Conservation (phyloP, 2,113 vertebrate genomes). For the Rafetus swinhoei region DNA sequence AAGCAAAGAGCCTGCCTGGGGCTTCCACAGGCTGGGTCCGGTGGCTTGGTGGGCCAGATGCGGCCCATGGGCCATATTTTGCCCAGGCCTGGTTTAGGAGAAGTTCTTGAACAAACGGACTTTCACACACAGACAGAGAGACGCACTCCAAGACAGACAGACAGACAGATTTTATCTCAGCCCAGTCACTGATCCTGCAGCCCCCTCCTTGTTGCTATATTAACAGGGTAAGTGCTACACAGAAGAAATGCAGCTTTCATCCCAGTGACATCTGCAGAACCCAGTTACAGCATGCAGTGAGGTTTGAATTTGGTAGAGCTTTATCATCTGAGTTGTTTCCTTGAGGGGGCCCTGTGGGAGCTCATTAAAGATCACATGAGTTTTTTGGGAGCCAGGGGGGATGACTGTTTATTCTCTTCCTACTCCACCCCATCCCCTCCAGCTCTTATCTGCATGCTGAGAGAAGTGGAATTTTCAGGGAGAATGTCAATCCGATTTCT, state of each 20-base stretch:
- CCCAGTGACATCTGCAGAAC: background rate
- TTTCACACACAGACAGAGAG: too few relatives aligned
- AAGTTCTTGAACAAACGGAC: too few relatives aligned
- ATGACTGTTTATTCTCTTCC: background rate
- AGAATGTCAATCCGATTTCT: background rate
- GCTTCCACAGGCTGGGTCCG: too few relatives aligned
- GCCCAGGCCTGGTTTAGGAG: too few relatives aligned
- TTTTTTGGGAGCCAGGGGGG: fast-evolving
- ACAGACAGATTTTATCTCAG: background rate
- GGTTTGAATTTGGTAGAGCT: background rate
- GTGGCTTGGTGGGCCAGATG: too few relatives aligned
- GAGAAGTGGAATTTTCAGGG: background rate
- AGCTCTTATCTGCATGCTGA: fast-evolving
- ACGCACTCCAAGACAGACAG: too few relatives aligned
- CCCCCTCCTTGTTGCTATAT: background rate
- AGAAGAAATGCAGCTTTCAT: background rate
- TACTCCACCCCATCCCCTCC: background rate
- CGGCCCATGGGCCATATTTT: too few relatives aligned
- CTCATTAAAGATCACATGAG: slow-evolving; percentile 31
- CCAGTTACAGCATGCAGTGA: background rate
- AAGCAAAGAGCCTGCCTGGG: too few relatives aligned
- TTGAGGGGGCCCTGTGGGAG: background rate
- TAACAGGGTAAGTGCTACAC: background rate
- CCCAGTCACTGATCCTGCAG: background rate
- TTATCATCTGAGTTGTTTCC: background rate